A percentile compares a stretch with the other conserved stretches of the same genome.
Evolutionary conservation across 2,113 vertebrate genomes (phyloP).

Genomic region (Hypocryptadius cinnamomeus): DNA sequence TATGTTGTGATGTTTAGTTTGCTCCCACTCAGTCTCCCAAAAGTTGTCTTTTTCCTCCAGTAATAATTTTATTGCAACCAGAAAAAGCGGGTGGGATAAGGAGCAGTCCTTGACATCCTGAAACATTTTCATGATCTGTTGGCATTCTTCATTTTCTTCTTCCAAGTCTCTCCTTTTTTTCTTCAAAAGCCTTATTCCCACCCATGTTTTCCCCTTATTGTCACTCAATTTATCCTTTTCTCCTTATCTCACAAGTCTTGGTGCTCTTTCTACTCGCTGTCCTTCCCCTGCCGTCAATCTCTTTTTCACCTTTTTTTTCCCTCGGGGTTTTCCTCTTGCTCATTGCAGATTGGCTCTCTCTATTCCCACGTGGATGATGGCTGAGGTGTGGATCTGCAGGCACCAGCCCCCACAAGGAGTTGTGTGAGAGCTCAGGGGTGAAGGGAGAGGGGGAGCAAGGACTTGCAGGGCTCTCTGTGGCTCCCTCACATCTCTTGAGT

Average conservation of each 20-base stretch:
- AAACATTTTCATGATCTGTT: neutral
- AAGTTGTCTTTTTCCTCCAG: neutral
- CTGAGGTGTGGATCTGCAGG: neutral
- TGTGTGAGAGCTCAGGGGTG: neutral
- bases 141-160: neutral
- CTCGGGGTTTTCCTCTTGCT: neutral
- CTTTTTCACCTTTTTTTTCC: neutral
- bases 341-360: no score
- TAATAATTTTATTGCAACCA: neutral
- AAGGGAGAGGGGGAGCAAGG: neutral
- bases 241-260: rapidly evolving
- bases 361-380: rapidly evolving
- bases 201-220: neutral
- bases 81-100: rapidly evolving
- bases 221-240: neutral
- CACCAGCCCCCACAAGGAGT: neutral
- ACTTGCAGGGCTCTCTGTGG: neutral
- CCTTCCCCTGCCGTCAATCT: neutral
- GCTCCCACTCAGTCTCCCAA: neutral
- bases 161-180: neutral
- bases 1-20: neutral
- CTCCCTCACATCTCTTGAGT: neutral
- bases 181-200: neutral
- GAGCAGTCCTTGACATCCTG: neutral
- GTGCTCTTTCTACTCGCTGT: neutral